Conservation (phyloP, 2,797 vertebrate genomes). For the Buceros bicornis region DNA sequence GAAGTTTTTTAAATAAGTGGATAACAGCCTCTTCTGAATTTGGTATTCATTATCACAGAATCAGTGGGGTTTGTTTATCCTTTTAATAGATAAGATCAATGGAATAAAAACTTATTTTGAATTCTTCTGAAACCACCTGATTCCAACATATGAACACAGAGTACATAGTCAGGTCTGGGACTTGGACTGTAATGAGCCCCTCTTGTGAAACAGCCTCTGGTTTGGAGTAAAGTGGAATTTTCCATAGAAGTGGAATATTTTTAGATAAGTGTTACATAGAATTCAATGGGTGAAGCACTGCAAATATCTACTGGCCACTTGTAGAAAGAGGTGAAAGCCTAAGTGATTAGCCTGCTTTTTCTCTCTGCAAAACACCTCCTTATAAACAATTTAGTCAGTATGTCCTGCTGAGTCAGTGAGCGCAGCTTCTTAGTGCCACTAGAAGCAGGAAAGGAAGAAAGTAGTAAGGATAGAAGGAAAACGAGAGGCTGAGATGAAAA, state of each 20-base stretch:
- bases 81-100: not conserved
- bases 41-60: not conserved
- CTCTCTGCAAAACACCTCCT: not conserved
- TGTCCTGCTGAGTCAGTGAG: not conserved
- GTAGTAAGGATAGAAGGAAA: not conserved
- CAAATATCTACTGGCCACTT: not conserved
- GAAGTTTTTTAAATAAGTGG: not conserved
- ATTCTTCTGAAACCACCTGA: not conserved
- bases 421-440: not conserved
- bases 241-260: not conserved
- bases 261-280: not conserved
- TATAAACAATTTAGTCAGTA: not conserved
- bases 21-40: not conserved
- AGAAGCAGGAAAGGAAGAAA: not conserved
- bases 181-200: not conserved
- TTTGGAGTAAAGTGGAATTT: not conserved
- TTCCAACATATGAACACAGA: not conserved
- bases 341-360: not conserved
- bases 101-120: not conserved
- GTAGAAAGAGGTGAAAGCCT: not conserved
- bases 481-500: not conserved
- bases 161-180: not conserved
- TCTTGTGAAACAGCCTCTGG: not conserved
- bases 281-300: not conserved
- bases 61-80: not conserved